phyloP scores from a whole-genome alignment of 1,140 invertebrate species.

The Drosophila nebulosa region DNA sequence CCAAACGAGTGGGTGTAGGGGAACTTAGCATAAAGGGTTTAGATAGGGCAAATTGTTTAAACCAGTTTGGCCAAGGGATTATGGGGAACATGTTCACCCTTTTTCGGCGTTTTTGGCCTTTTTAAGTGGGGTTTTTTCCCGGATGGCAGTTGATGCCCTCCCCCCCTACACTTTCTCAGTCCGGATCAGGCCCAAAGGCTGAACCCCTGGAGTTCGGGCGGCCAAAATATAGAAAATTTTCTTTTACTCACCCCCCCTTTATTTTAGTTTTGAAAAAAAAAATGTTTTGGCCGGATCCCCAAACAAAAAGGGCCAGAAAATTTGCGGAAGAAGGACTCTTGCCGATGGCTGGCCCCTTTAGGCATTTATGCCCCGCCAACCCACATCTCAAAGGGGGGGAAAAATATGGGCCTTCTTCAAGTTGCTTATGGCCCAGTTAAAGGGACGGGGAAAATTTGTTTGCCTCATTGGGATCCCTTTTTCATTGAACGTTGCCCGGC shows the following conservation, averaged over 20 bases:
- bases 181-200: constrained; percentile 40
- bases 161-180: constrained; percentile 27
- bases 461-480: constrained; percentile 59
- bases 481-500: constrained; percentile 76
- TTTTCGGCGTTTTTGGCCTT: constrained; percentile 48
- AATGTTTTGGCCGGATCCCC: constrained; percentile 76
- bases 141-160: constrained; percentile 34
- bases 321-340: constrained; percentile 25
- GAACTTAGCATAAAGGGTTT: constrained; percentile 43
- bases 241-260: constrained; percentile 69
- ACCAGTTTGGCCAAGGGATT: constrained; percentile 60
- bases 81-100: constrained; percentile 32
- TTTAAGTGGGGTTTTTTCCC: constrained; percentile 42
- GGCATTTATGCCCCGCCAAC: constrained; percentile 60
- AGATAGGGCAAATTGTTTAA: constrained; percentile 18
- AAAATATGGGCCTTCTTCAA: constrained; percentile 79
- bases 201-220: constrained; percentile 65
- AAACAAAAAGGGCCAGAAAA: constrained; percentile 46
- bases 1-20: background rate
- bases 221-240: constrained; percentile 70
- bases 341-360: constrained; percentile 52
- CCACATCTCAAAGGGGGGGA: constrained; percentile 62
- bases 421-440: constrained; percentile 75
- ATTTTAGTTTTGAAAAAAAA: constrained; percentile 77
- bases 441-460: constrained; percentile 68